Evolutionary conservation across 2,888 invertebrate species (phyloP), one percentile per base, ranked within the genome.

Genomic region (Hydropsyche betteni): DNA sequence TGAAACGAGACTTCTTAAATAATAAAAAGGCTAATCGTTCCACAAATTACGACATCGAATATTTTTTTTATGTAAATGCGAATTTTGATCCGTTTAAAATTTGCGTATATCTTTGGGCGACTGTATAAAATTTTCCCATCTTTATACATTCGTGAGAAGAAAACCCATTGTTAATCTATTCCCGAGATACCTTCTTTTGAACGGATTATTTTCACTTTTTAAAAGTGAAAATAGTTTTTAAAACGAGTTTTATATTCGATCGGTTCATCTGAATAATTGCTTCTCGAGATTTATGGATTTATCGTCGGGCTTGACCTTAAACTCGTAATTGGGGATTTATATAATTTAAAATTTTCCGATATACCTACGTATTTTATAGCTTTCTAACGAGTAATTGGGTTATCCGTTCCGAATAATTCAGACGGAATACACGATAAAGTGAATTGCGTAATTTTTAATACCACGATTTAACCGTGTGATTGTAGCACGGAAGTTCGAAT

Each of bases 401-500:
- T 44, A 44, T 44, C 10, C 44, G 44, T 44, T 44, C 44, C 7
- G 44, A 44, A 44, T 8, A 44, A 44, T 6, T 44, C 6, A 44
- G 44, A 44, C 3, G 44, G 44, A 6, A 44, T 44, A 44, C 44
- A 4, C 44, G 44, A 44, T 44, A 44, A 10, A 44, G 44, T 10
- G 44, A 44, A 44, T 44, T 44, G 44, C 10, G 44, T 10, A 44
- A 44, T 44, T 44, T 44, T 44, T 44, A 44, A 44, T 44, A 44
- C 44, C 10, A 4, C 10, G 44, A 10, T 44, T 44, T 44, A 44
- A 44, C 44, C 44, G 44, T 44, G 44, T 10, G 44, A 64, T 64
- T 64, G 64, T 36, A 64, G 64, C 64, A 36, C 64, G 64, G 64
- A 64, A 64, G 64, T 64, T 64, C 36, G 10, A 64, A 10, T 64